phyloP scores from a whole-genome alignment of 1,140 invertebrate species.

The Cecropterus lyciades region DNA sequence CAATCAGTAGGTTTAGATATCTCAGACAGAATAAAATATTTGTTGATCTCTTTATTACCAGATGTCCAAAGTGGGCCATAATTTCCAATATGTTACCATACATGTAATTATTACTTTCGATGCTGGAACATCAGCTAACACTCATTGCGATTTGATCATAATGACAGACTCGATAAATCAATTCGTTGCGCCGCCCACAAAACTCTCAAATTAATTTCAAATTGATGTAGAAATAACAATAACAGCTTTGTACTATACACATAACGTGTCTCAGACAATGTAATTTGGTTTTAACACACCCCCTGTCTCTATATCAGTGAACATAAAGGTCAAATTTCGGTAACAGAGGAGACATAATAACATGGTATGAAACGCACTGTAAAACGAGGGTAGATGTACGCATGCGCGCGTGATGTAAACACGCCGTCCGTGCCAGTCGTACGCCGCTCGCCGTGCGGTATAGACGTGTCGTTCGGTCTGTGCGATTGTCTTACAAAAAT shows the following conservation, averaged over 20 bases:
- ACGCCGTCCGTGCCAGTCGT: conserved; percentile 46
- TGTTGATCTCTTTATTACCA: too few relatives aligned
- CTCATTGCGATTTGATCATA: conserved; percentile 5
- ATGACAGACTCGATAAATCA: conserved; percentile 18
- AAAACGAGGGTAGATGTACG: conserved; percentile 45
- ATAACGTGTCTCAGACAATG: conserved; percentile 12
- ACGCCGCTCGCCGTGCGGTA: conserved; percentile 34
- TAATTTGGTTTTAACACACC: background rate
- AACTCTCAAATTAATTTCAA: conserved; percentile 22
- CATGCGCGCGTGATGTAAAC: conserved; percentile 56
- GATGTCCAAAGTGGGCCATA: too few relatives aligned
- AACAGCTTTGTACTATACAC: conserved; percentile 19
- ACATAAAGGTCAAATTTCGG: background rate
- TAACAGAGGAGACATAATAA: background rate
- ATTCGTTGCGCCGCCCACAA: conserved; percentile 23
- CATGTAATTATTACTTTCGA: too few relatives aligned
- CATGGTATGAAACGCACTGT: conserved; percentile 22
- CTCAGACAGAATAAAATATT: too few relatives aligned
- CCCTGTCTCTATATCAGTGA: background rate
- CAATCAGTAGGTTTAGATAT: too few relatives aligned
- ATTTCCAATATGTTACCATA: too few relatives aligned
- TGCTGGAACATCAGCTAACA: too few relatives aligned
- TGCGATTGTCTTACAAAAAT: conserved; percentile 31
- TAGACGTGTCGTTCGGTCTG: conserved; percentile 20
- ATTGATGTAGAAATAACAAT: conserved; percentile 34